These are phyloP conservation scores for Ostrea edulis DNA, from an alignment of 1,140 invertebrate genomes.

Conservation along the genomic window DNA sequence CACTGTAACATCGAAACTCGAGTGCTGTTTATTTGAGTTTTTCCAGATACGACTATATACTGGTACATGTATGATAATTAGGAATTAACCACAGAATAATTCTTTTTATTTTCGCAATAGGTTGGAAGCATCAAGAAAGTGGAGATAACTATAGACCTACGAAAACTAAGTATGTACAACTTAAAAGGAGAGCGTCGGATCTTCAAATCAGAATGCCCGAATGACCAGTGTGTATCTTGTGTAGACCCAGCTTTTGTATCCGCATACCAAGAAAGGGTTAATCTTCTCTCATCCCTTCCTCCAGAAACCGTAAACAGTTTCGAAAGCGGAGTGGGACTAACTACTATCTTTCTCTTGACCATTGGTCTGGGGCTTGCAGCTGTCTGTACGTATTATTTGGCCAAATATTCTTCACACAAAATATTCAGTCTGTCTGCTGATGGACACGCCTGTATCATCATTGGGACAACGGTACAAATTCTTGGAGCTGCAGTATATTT, in stretches of 20 bases:
- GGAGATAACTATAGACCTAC: conserved; percentile 35
- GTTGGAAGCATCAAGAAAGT: conserved; percentile 32
- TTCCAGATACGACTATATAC: too few species aligned
- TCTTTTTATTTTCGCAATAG: conserved; percentile 1
- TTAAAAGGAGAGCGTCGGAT: conserved; percentile 29
- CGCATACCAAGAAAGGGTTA: conserved; percentile 38
- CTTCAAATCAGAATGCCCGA: conserved; percentile 30
- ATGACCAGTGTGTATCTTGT: conserved; percentile 30
- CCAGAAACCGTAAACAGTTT: neutral
- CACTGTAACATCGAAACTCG: too few species aligned
- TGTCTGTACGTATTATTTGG: conserved; percentile 8
- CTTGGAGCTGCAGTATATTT: conserved; percentile 4
- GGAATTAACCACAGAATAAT: too few species aligned
- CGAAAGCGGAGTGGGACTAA: conserved; percentile 36
- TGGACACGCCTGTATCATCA: conserved; percentile 27
- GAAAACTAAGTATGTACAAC: conserved; percentile 48
- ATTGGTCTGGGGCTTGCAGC: conserved; percentile 20
- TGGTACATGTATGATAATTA: too few species aligned
- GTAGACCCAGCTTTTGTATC: conserved; percentile 36
- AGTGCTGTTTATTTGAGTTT: too few species aligned
- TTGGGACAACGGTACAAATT: conserved; percentile 20
- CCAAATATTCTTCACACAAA: conserved; percentile 39
- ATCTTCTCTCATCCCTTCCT: neutral
- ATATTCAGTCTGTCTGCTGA: conserved; percentile 48
- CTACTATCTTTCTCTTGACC: conserved; percentile 35